phyloP scores from a whole-genome alignment of 2,113 vertebrate genomes.

The Lepus americanus region DNA sequence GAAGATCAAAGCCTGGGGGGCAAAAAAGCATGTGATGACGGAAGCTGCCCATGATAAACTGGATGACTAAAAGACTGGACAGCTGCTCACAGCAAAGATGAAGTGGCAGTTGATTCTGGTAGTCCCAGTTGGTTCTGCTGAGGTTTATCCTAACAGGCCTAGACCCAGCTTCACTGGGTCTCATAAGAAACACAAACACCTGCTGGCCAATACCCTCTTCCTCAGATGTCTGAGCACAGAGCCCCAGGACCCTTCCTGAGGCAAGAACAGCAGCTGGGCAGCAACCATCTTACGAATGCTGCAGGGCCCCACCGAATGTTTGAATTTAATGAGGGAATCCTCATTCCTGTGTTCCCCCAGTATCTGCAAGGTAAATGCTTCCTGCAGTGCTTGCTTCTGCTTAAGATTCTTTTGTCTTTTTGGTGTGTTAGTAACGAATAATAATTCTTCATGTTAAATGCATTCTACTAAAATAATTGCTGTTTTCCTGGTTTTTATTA shows the following conservation, averaged over 20 bases:
- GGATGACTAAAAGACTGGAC: background rate
- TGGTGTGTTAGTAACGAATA: background rate
- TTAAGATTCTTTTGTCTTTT: background rate
- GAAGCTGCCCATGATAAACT: background rate
- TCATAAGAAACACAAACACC: background rate
- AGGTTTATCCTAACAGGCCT: background rate
- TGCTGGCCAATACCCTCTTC: background rate
- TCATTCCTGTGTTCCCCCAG: background rate
- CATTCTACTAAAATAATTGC: constrained; percentile 9
- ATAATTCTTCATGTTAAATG: constrained; percentile 3
- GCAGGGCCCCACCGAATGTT: background rate
- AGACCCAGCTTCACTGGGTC: background rate
- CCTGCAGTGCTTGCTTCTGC: background rate
- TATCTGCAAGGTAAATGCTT: background rate
- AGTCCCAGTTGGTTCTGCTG: background rate
- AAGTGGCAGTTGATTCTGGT: background rate
- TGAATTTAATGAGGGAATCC: background rate
- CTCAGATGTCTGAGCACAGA: background rate
- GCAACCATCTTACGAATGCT: background rate
- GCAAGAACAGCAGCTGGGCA: background rate
- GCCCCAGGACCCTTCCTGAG: background rate
- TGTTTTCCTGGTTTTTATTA: background rate
- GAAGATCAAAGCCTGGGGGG: background rate
- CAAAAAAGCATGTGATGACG: background rate
- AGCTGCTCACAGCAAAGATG: background rate